phyloP scores from a whole-genome alignment of 2,113 vertebrate species.

The Cyanoliseus patagonus region DNA sequence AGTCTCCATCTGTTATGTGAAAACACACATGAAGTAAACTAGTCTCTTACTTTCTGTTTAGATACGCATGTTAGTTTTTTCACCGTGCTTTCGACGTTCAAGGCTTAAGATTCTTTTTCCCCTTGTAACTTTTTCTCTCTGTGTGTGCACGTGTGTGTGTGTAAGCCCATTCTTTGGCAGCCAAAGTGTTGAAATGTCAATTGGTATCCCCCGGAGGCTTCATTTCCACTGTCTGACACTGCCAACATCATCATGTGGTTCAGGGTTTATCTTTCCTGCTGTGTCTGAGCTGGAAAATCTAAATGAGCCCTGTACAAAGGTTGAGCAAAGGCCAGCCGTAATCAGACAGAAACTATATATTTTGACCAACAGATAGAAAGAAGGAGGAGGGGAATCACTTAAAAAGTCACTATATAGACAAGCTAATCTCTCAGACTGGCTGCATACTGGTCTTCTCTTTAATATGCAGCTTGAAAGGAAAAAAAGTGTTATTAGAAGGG shows the following conservation, averaged over 20 bases:
- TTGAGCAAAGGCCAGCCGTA: constrained; percentile 19
- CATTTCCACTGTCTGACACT: constrained; percentile 36
- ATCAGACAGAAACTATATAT: constrained; percentile 22
- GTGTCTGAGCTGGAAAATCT: constrained; percentile 35
- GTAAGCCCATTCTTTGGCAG: constrained; percentile 18
- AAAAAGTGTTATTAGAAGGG: not conserved
- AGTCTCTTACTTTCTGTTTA: not conserved
- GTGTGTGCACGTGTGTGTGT: not conserved
- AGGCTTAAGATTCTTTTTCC: not conserved
- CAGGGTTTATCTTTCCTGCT: constrained; percentile 41
- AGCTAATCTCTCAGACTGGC: not conserved
- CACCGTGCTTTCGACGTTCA: not conserved
- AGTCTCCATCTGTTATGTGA: not conserved
- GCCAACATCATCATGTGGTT: constrained; percentile 22
- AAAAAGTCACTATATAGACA: not conserved
- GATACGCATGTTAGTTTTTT: not conserved
- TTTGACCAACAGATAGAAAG: not conserved
- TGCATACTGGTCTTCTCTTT: not conserved
- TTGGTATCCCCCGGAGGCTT: constrained; percentile 34
- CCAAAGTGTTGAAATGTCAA: constrained; percentile 45
- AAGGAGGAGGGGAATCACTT: not conserved
- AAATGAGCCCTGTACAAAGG: constrained; percentile 22
- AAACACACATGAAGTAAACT: not conserved
- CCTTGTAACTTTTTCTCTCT: not conserved
- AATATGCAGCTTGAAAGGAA: not conserved